phyloP scores from a whole-genome alignment of 2,888 invertebrate genomes.

The Yponomeuta plumbellus region DNA sequence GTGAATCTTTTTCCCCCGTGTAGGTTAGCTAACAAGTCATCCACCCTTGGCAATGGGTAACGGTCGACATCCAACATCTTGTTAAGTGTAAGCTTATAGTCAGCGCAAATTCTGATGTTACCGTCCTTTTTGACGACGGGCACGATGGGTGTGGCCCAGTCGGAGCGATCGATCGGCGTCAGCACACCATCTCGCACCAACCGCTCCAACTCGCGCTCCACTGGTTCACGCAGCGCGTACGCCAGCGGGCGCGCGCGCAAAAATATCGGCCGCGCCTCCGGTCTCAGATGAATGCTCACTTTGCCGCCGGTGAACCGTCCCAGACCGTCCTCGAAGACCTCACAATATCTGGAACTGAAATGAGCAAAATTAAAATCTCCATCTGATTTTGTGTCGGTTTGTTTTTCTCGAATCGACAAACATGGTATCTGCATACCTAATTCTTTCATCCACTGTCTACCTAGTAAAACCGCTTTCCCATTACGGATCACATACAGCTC shows the following conservation, averaged over 20 bases:
- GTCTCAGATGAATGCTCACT: conserved; percentile 21
- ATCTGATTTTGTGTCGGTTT: too few relatives aligned
- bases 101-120: conserved; percentile 23
- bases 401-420: too few relatives aligned
- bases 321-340: conserved; percentile 29
- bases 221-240: neutral
- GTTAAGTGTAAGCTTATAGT: too few relatives aligned
- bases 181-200: conserved; percentile 25
- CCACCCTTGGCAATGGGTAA: too few relatives aligned
- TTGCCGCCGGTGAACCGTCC: conserved; percentile 29
- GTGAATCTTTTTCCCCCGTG: too few relatives aligned
- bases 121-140: conserved; percentile 30
- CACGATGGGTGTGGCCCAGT: conserved; percentile 30
- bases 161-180: too few relatives aligned
- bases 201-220: conserved; percentile 25
- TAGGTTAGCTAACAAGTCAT: too few relatives aligned
- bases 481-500: too few relatives aligned
- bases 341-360: conserved; percentile 27
- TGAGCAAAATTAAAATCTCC: conserved; percentile 11
- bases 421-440: conserved; percentile 19
- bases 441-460: conserved; percentile 24
- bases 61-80: too few relatives aligned
- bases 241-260: conserved; percentile 19
- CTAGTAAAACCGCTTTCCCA: conserved; percentile 23
- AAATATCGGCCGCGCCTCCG: conserved; percentile 7